Evolutionary conservation across 2,113 vertebrate genomes (phyloP), one percentile per base, ranked within the genome.

Genomic region (Tor tambroides): DNA sequence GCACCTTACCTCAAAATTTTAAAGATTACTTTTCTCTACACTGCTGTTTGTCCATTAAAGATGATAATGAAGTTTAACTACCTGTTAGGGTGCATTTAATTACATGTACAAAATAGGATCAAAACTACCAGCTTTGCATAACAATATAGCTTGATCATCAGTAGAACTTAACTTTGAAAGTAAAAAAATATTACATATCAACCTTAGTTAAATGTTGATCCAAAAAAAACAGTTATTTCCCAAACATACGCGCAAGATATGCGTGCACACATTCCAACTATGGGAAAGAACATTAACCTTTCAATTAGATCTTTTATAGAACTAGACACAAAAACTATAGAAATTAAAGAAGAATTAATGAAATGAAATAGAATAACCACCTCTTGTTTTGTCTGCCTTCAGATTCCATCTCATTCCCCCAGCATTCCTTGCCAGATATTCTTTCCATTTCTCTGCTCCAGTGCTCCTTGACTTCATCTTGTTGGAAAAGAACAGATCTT

Each of bases 351-450:
- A 63, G 88, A 80, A 61, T 85, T 67, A 89, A 87, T 74, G 89
- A 94, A 92, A 93, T 93, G 71, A 89, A 89, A 87, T 87, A 87
- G 84, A 89, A 95, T 95, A 94, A 94, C 93, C 95, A 95, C 95
- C 95, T 95, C 92, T 94, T 91, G 90, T 93, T 93, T 94, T 91
- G 92, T 94, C 94, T 71, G 87, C 92, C 93, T 92, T 93, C 91
- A 10, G 77, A 84, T 92, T 86, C 84, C 67, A 35, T 84, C 82
- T 82, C 26, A 23, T 72, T 84, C 71, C 85, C 69, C 56, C 83
- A 82, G 49, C 72, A 82, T 75, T 76, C 61, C 79, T 19, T 63
- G 80, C 59, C 23, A 65, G 80, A 82, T 35, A 87, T 56, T 84
- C 76, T 87, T 83, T 77, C 80, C 54, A 75, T 35, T 77, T 82